Evolutionary conservation across 2,113 vertebrate species (phyloP).

Genomic region (Sinocyclocheilus anophthalmus): DNA sequence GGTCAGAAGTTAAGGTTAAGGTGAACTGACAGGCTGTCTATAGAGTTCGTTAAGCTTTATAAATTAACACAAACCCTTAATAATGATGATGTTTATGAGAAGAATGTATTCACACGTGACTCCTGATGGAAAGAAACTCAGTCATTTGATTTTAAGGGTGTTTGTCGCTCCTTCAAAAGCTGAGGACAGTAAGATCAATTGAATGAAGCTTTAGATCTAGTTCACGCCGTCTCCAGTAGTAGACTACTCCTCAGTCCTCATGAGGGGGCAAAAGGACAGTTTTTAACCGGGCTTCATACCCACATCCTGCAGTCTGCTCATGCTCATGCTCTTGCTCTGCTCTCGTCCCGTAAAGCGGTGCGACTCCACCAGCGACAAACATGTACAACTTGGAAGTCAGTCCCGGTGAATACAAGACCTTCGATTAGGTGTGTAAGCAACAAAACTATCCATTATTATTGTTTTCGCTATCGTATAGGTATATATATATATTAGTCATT

Average conservation of each 20-base stretch:
- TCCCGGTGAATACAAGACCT: background rate
- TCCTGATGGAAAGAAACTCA: background rate
- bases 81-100: background rate
- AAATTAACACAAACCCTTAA: background rate
- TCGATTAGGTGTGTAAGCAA: slow-evolving; percentile 6
- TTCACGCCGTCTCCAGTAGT: background rate
- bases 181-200: background rate
- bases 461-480: background rate
- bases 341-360: slow-evolving; percentile 8
- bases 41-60: background rate
- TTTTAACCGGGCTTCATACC: background rate
- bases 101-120: background rate
- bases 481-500: background rate
- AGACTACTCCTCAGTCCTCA: slow-evolving; percentile 19
- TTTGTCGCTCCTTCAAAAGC: background rate
- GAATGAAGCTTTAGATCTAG: background rate
- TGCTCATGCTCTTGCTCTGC: background rate
- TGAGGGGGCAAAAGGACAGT: slow-evolving; percentile 41
- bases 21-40: background rate
- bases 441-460: background rate
- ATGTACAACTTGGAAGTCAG: slow-evolving; percentile 13
- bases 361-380: slow-evolving; percentile 13
- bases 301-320: slow-evolving; percentile 11
- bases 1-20: background rate
- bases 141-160: background rate